phyloP scores from a whole-genome alignment of 2,888 invertebrate species.

The Horisme vitalbata region DNA sequence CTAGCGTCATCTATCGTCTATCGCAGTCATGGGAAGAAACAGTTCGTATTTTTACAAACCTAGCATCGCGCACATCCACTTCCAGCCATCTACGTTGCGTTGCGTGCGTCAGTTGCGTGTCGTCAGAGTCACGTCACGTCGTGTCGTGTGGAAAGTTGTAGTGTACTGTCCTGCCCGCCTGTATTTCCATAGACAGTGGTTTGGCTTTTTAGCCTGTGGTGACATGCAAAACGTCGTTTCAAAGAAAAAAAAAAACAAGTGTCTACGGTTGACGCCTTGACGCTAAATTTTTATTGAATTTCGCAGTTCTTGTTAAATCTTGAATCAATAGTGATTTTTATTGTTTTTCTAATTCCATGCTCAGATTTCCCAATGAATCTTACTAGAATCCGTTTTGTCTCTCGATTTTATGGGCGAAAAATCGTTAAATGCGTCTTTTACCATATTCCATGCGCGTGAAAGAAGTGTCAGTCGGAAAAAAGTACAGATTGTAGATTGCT shows the following conservation, averaged over 20 bases:
- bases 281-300: conserved; percentile 55
- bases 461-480: conserved; percentile 68
- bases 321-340: conserved; percentile 28
- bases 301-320: conserved; percentile 41
- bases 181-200: too few species aligned
- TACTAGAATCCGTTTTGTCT: conserved; percentile 35
- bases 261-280: conserved; percentile 77
- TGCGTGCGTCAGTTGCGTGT: too few species aligned
- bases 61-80: too few species aligned
- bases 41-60: too few species aligned
- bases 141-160: too few species aligned
- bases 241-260: conserved; percentile 36
- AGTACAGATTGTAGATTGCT: conserved; percentile 50
- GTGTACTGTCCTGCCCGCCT: too few species aligned
- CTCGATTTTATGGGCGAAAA: conserved; percentile 38
- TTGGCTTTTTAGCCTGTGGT: too few species aligned
- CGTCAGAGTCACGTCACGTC: too few species aligned
- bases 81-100: too few species aligned
- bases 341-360: neutral
- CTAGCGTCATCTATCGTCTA: too few species aligned
- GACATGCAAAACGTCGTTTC: neutral
- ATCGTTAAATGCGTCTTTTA: conserved; percentile 62
- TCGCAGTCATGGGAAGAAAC: too few species aligned
- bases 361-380: conserved; percentile 50
- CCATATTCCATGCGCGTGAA: conserved; percentile 73